Evolutionary conservation across 2,113 vertebrate genomes (phyloP), one percentile per base, ranked within the genome.

Genomic region (Dolichallabes microphthalmus): DNA sequence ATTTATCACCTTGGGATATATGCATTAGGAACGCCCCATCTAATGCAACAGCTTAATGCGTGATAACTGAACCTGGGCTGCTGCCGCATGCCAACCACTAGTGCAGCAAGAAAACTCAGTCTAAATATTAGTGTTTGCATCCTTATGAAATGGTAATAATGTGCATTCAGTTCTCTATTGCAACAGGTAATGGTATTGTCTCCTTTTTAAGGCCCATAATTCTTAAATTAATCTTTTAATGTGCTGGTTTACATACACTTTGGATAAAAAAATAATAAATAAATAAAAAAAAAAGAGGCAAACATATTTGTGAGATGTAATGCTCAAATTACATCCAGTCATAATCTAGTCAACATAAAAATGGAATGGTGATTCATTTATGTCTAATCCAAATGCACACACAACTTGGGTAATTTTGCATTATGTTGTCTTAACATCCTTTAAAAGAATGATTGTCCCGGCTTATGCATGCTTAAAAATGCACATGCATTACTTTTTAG

Each of bases 281-380:
- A 45, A 52, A 14, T 7, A 14, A 52, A 14, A 1, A n/a, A 88
- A 86, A 68, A 66, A 14, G 15, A 80, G 15, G 66, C 77, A 89
- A 86, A 88, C 82, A 91, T 85, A 86, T 90, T 76, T 19, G 20
- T 78, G 57, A 63, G 73, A 85, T 30, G 85, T 75, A 76, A 73
- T 14, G 52, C 71, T 86, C 88, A 13, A 79, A 71, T 86, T 86
- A 82, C 82, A 85, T 75, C 27, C 86, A 60, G 53, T 83, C 68
- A 77, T n/a, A n/a, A n/a, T n/a, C n/a, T n/a, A n/a, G n/a, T n/a
- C n/a, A n/a, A n/a, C n/a, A n/a, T n/a, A n/a, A n/a, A n/a, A n/a
- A n/a, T n/a, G n/a, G n/a, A n/a, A n/a, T n/a, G n/a, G n/a, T n/a
- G n/a, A n/a, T n/a, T n/a, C n/a, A n/a, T n/a, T n/a, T 61, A 4